Percentiles rank a stretch among this genome's conserved stretches.
Conservation (phyloP, 2,888 invertebrate genomes). For the Mesorhabditis spiculigera region DNA sequence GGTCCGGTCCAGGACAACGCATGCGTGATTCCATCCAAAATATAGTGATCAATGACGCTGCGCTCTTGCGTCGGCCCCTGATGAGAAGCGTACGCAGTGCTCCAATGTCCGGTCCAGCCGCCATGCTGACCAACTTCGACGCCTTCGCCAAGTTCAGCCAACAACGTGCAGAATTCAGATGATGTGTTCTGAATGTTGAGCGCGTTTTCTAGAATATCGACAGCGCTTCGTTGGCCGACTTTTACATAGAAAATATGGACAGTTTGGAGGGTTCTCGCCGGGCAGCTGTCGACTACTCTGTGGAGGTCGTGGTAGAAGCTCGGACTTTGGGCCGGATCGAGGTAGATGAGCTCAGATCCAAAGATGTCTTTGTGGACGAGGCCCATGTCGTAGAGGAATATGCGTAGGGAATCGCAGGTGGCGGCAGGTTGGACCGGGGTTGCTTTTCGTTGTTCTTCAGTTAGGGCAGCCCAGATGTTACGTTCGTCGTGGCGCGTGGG, state of each 20-base stretch:
- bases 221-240: constrained; percentile 75
- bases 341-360: constrained; percentile 58
- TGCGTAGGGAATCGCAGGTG: constrained; percentile 82
- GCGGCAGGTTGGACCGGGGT: no score
- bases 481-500: not conserved
- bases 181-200: constrained; percentile 61
- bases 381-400: constrained; percentile 93
- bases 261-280: constrained; percentile 76
- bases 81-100: constrained; percentile 68
- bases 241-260: constrained; percentile 90
- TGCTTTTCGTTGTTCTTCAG: not conserved
- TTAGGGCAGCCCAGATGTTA: not conserved
- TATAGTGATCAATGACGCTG: constrained; percentile 43
- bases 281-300: constrained; percentile 70
- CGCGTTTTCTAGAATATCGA: constrained; percentile 79
- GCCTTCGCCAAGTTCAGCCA: constrained; percentile 79
- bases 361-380: constrained; percentile 71
- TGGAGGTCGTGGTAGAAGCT: constrained; percentile 79
- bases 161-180: constrained; percentile 66
- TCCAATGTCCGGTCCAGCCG: constrained; percentile 88
- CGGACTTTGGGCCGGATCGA: constrained; percentile 69
- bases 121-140: constrained; percentile 81
- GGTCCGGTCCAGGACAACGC: constrained; percentile 42
- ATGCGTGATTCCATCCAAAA: constrained; percentile 50
- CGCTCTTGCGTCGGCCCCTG: constrained; percentile 32